Base-by-base conservation (phyloP, 1,140 invertebrate genomes). In the Aleiodes sp. region DNA sequence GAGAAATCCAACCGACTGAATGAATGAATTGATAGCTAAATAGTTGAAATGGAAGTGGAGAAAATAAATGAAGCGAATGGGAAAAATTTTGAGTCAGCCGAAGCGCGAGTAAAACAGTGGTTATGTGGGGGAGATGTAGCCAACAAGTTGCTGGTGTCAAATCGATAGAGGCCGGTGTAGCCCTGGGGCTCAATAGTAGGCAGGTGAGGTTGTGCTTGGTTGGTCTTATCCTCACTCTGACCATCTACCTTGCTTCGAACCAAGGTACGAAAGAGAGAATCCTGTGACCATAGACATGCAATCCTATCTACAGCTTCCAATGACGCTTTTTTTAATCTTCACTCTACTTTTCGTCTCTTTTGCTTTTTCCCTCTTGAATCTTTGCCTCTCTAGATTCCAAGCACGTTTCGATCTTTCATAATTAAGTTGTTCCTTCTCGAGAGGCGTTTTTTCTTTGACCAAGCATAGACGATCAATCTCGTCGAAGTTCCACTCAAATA, bases 121-220 rank as follows among this genome's bases (percentile, higher is more conserved):
- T n/a, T n/a, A n/a, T n/a, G n/a, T 65, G 73, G 75, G 21, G 69
- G 19, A 56, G 52, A 37, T 69, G 72, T 70, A 78, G 77, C 82
- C 81, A 84, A 85, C 84, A 85, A 84, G 82, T 85, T 85, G 82
- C 77, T 75, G 79, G 78, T 78, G 78, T 79, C 68, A 77, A 84
- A 84, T 84, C 83, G 83, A 85, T 85, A 81, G 77, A 79, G 78
- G 78, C 71, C 74, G 73, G 76, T 75, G 72, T 73, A 78, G 78
- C 71, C 74, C 76, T 73, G 69, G 70, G 76, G 33, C 41, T 59
- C 10, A 8, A 21, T 52, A 9, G 75, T 73, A 75, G 75, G 77
- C 65, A 76, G 75, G 75, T 75, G 76, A 76, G 73, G 73, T 71
- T 68, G 46, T 65, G 39, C 72, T 62, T 65, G 57, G 39, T 67